A percentile compares a stretch with the other conserved stretches of the same genome.
Conservation (phyloP, 1,140 invertebrate species). For the Listronotus bonariensis region DNA sequence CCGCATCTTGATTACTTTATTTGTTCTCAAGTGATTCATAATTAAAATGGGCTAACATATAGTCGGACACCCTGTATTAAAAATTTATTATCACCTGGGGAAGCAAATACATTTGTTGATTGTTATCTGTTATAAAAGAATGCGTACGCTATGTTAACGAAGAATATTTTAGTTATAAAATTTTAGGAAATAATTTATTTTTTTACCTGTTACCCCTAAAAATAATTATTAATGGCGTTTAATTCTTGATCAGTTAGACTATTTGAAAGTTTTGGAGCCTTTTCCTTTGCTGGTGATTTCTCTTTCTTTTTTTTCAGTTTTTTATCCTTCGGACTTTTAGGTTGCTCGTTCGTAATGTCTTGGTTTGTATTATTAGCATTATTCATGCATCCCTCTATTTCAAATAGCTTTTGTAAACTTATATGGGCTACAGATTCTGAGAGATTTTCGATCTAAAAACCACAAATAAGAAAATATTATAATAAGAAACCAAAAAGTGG, state of each 20-base stretch:
- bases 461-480: too few relatives aligned
- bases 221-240: slow-evolving; percentile 13
- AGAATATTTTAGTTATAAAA: too few relatives aligned
- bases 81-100: too few relatives aligned
- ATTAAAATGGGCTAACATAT: too few relatives aligned
- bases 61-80: too few relatives aligned
- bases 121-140: too few relatives aligned
- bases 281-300: slow-evolving; percentile 7
- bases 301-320: slow-evolving; percentile 17
- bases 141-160: too few relatives aligned
- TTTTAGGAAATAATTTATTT: too few relatives aligned
- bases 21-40: too few relatives aligned
- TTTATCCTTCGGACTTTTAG: slow-evolving; percentile 12
- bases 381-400: slow-evolving; percentile 25
- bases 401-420: slow-evolving; percentile 33
- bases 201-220: slow-evolving; percentile 18
- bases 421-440: slow-evolving; percentile 18
- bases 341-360: neutral
- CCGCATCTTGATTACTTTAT: too few relatives aligned
- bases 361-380: neutral
- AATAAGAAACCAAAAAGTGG: too few relatives aligned
- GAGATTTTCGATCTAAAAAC: slow-evolving; percentile 31
- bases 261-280: slow-evolving; percentile 16
- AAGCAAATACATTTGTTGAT: too few relatives aligned
- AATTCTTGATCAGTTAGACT: slow-evolving; percentile 23